Conservation (phyloP, 1,140 invertebrate genomes). For the Bombus ignitus region DNA sequence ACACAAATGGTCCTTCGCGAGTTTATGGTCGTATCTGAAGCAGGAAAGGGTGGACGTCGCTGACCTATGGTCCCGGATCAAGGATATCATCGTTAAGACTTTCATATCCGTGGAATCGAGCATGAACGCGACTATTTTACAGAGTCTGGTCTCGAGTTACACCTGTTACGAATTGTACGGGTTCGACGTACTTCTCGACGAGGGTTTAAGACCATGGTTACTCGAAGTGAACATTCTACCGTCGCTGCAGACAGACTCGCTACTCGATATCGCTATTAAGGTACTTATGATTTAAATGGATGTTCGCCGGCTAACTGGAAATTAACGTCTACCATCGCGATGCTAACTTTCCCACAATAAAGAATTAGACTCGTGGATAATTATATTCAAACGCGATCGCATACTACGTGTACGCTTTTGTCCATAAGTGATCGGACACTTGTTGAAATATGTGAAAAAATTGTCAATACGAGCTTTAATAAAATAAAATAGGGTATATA, state of each 20-base stretch:
- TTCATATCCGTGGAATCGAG: slow-evolving; percentile 89
- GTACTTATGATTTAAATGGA: slow-evolving; percentile 2
- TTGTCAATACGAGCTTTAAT: background rate
- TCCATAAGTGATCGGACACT: background rate
- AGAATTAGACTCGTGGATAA: background rate
- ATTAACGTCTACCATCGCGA: background rate
- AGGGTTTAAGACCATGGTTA: slow-evolving; percentile 95
- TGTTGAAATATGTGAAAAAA: background rate
- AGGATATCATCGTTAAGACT: slow-evolving; percentile 91
- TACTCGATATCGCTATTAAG: slow-evolving; percentile 96
- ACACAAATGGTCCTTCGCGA: slow-evolving; percentile 94
- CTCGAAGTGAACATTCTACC: slow-evolving; percentile 98
- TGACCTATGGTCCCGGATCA: slow-evolving; percentile 89
- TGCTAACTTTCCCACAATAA: background rate
- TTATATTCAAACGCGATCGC: background rate
- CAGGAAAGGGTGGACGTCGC: slow-evolving; percentile 88
- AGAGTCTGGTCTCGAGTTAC: slow-evolving; percentile 88
- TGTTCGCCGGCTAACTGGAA: background rate
- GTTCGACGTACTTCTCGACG: slow-evolving; percentile 91
- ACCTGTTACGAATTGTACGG: slow-evolving; percentile 92
- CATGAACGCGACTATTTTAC: slow-evolving; percentile 87
- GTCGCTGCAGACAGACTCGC: slow-evolving; percentile 94
- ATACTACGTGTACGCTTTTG: background rate
- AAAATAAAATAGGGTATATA: fast-evolving
- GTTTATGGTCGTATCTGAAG: slow-evolving; percentile 88